phyloP scores from a whole-genome alignment of 2,888 invertebrate genomes.

The Dastarcus helophoroides region DNA sequence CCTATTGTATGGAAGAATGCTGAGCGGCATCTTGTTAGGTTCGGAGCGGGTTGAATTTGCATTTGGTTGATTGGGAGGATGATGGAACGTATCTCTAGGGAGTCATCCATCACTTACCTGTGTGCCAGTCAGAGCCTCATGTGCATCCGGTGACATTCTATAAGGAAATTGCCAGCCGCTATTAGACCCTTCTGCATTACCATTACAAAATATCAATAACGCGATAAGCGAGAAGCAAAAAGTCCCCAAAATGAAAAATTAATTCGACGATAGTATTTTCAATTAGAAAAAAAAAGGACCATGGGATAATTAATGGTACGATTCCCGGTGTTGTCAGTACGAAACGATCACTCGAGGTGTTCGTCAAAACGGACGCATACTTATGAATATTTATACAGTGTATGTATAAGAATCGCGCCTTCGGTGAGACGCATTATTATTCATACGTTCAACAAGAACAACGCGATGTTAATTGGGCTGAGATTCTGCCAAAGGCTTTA shows the following conservation, averaged over 20 bases:
- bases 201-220: neutral
- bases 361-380: conserved; percentile 3
- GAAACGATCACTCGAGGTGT: conserved; percentile 2
- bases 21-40: no score
- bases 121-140: neutral
- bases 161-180: conserved; percentile 1
- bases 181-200: conserved; percentile 1
- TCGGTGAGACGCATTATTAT: conserved; percentile 3
- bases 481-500: conserved; percentile 3
- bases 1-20: no score
- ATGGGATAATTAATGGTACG: conserved; percentile 3
- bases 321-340: conserved; percentile 3
- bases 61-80: conserved; percentile 27
- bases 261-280: no score
- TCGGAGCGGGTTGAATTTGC: no score
- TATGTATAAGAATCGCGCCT: conserved; percentile 3
- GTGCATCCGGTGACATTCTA: conserved; percentile 2
- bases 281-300: no score
- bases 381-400: conserved; percentile 4
- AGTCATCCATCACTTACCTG: conserved; percentile 28
- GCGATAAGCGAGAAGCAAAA: no score
- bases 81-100: conserved; percentile 24
- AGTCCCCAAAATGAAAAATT: no score
- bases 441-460: conserved; percentile 5
- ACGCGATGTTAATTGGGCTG: conserved; percentile 4